These are phyloP conservation scores for Sepiola atlantica DNA, from an alignment of 2,888 invertebrate species.

Conservation along the genomic window DNA sequence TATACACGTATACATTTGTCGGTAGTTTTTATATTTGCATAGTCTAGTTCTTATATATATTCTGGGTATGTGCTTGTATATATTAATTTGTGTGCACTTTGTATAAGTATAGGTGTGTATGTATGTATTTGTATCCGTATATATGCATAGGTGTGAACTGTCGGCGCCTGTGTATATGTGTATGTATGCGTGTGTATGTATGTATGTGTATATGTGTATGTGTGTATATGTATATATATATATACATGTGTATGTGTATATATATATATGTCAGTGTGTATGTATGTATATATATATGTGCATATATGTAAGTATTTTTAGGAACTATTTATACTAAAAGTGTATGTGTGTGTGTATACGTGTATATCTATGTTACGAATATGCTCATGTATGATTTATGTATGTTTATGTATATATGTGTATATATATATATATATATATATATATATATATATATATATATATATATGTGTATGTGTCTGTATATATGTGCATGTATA, in stretches of 20 bases:
- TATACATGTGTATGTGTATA: not conserved
- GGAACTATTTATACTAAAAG: no score
- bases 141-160: not conserved
- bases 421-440: not conserved
- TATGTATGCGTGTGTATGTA: not conserved
- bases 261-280: not conserved
- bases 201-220: not conserved
- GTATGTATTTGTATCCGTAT: no score
- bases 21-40: no score
- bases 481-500: not conserved
- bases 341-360: not conserved
- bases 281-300: not conserved
- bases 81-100: no score
- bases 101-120: no score
- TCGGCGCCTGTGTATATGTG: not conserved
- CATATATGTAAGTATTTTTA: not conserved
- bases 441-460: not conserved
- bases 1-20: no score
- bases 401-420: not conserved
- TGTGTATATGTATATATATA: not conserved
- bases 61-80: no score
- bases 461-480: not conserved
- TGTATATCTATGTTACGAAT: no score
- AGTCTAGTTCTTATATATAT: no score
- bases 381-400: not conserved